Percentiles rank a stretch among this genome's conserved stretches.
Evolutionary conservation across 2,113 vertebrate species (phyloP).

Genomic region (Tilapia sparmanii): DNA sequence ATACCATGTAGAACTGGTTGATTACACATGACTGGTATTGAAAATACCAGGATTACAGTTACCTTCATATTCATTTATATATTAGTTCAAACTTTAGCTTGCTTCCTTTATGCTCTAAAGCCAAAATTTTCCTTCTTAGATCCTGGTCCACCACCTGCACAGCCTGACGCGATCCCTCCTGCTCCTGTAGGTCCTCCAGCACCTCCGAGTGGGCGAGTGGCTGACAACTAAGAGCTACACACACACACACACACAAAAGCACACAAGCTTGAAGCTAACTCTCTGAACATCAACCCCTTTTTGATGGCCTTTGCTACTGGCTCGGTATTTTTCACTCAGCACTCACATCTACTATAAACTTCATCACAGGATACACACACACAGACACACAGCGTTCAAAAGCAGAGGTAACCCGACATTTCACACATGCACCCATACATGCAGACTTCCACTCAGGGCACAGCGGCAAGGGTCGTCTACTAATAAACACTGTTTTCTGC

Average conservation of each 20-base stretch:
- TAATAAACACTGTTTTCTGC: slow-evolving; percentile 61
- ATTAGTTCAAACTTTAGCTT: not conserved
- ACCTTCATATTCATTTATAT: not conserved
- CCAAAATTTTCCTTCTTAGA: not conserved
- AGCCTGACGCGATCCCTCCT: slow-evolving; percentile 79
- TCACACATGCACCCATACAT: slow-evolving; percentile 1
- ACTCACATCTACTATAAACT: not conserved
- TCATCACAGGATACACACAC: not conserved
- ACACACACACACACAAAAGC: not conserved
- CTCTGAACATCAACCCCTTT: slow-evolving; percentile 5
- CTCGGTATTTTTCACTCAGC: slow-evolving; percentile 10
- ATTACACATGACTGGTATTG: not conserved
- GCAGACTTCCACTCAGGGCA: slow-evolving; percentile 58
- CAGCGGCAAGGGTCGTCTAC: slow-evolving; percentile 45
- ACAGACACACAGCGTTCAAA: slow-evolving; percentile 35
- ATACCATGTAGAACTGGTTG: not conserved
- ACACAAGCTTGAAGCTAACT: slow-evolving; percentile 1
- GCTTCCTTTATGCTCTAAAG: not conserved
- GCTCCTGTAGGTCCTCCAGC: slow-evolving; percentile 74
- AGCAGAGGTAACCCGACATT: slow-evolving; percentile 25
- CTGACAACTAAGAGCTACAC: slow-evolving; percentile 58
- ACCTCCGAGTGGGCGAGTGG: slow-evolving; percentile 66
- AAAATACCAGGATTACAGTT: not conserved
- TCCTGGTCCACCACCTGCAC: slow-evolving; percentile 65
- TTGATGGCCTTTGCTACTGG: slow-evolving; percentile 50